Evolutionary conservation across 2,888 invertebrate genomes (phyloP).

Genomic region (Oconnorella tubifera): DNA sequence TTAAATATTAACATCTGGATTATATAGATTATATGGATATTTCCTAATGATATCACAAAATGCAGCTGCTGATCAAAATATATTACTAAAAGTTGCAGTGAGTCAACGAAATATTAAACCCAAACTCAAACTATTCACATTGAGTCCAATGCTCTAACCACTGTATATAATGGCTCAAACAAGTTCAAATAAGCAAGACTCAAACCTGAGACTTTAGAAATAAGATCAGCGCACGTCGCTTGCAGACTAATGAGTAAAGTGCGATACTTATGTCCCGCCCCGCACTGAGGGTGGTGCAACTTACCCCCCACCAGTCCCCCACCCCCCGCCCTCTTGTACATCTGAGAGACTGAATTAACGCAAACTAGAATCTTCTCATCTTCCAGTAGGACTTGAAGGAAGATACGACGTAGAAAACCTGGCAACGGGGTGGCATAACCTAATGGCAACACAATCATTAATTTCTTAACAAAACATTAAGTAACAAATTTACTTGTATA

Average conservation of each 20-base stretch:
- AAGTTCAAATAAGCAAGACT: too few species aligned
- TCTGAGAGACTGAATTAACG: constrained; percentile 30
- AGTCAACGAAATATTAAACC: too few species aligned
- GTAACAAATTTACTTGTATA: too few species aligned
- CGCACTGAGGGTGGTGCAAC: constrained; percentile 66
- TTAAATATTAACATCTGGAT: too few species aligned
- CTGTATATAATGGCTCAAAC: too few species aligned
- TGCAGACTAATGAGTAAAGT: constrained; percentile 72
- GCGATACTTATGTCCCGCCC: constrained; percentile 71
- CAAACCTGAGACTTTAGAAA: constrained; percentile 65
- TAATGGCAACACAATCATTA: too few species aligned
- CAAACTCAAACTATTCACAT: background rate
- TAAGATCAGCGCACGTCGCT: constrained; percentile 71
- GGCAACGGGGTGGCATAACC: constrained; percentile 64
- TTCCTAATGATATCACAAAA: too few species aligned
- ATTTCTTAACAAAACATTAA: background rate
- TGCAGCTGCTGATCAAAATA: too few species aligned
- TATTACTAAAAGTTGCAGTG: background rate
- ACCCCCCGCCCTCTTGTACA: constrained; percentile 34
- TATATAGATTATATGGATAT: too few species aligned
- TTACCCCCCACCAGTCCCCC: constrained; percentile 27
- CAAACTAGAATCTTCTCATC: constrained; percentile 68
- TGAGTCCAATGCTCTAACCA: too few species aligned
- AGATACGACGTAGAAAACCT: constrained; percentile 80
- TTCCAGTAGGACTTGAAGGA: constrained; percentile 79